Conservation (phyloP, 2,113 vertebrate genomes). For the Polypterus bichir region DNA sequence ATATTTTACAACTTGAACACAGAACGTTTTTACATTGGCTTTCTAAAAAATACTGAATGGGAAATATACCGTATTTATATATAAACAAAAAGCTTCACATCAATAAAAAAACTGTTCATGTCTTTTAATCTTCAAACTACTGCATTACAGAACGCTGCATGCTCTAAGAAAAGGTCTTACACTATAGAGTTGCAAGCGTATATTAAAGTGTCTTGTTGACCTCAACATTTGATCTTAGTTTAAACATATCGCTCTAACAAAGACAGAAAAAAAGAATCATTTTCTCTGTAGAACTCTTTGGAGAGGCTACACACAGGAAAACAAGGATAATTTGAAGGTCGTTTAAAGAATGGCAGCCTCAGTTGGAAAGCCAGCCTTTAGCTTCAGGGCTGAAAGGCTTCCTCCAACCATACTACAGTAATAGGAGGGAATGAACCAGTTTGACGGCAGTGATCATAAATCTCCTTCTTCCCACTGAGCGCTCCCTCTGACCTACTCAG, state of each 20-base stretch:
- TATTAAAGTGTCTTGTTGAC: too few species aligned
- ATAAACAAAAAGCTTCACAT: too few species aligned
- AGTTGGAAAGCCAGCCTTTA: slow-evolving; percentile 34
- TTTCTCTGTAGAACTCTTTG: slow-evolving; percentile 28
- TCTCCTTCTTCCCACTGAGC: slow-evolving; percentile 47
- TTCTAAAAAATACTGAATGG: too few species aligned
- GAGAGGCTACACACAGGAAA: slow-evolving; percentile 32
- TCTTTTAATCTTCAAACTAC: too few species aligned
- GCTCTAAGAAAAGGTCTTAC: too few species aligned
- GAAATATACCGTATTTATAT: too few species aligned
- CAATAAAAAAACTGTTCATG: too few species aligned
- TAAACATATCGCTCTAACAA: too few species aligned
- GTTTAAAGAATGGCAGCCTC: slow-evolving; percentile 48
- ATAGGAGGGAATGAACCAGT: slow-evolving; percentile 29
- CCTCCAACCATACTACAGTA: slow-evolving; percentile 32
- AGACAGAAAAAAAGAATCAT: slow-evolving; percentile 2
- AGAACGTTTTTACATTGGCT: too few species aligned
- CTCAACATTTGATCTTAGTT: not conserved
- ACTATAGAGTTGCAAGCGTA: too few species aligned
- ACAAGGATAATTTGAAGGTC: slow-evolving; percentile 57
- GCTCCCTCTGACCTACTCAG: slow-evolving; percentile 47
- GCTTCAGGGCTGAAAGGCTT: slow-evolving; percentile 24
- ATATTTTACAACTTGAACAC: too few species aligned
- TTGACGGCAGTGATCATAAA: slow-evolving; percentile 57
- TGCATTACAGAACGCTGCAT: too few species aligned